phyloP scores from a whole-genome alignment of 2,888 invertebrate species.

The Drosophila limbata region DNA sequence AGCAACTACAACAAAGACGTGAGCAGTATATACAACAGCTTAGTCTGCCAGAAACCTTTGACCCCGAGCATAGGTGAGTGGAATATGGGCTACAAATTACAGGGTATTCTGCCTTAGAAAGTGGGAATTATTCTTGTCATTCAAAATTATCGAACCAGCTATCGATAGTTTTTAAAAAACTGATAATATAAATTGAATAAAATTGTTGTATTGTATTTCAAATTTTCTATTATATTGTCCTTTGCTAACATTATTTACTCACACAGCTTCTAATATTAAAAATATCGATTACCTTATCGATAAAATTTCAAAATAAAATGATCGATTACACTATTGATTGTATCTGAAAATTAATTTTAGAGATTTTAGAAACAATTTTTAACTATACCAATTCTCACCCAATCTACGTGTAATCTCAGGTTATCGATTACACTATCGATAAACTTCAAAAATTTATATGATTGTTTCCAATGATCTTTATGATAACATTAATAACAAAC shows the following conservation, averaged over 20 bases:
- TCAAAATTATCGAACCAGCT: too few species aligned
- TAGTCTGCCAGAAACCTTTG: slow-evolving; percentile 50
- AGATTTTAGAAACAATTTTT: too few species aligned
- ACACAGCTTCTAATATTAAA: not conserved
- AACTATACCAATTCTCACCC: too few species aligned
- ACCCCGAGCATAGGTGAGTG: slow-evolving; percentile 46
- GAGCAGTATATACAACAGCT: slow-evolving; percentile 50
- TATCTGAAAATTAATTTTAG: too few species aligned
- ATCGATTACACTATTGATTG: not conserved
- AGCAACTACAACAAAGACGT: slow-evolving; percentile 23
- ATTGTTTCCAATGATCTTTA: not conserved
- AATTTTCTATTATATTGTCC: not conserved
- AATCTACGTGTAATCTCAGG: not conserved
- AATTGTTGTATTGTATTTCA: not conserved
- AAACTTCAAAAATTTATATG: too few species aligned
- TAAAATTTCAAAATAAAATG: not conserved
- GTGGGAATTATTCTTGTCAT: not conserved
- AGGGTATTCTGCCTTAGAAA: not conserved
- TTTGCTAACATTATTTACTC: not conserved
- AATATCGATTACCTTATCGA: not conserved
- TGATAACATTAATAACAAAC: too few species aligned
- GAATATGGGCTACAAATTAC: not conserved
- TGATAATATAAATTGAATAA: too few species aligned
- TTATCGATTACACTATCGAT: slow-evolving; percentile 1
- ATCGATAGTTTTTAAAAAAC: too few species aligned